A percentile compares a stretch with the other conserved stretches of the same genome.
Evolutionary conservation across 2,888 invertebrate genomes (phyloP).

Genomic region (Andrena camellia): DNA sequence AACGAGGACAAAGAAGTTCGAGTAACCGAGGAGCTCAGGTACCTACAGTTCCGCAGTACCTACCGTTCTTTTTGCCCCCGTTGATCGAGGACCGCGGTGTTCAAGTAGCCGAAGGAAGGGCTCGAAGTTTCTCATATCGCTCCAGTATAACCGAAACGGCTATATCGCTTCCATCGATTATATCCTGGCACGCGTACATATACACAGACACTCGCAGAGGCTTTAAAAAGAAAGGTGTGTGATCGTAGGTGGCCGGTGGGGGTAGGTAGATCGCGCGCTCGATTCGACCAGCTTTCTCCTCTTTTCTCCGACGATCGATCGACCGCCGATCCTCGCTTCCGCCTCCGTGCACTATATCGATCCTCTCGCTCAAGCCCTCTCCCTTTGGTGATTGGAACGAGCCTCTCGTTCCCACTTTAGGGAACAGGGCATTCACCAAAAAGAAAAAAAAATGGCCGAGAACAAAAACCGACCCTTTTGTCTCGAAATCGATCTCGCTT

Average conservation of each 20-base stretch:
- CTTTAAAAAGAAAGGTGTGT: conserved; percentile 60
- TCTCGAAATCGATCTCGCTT: conserved; percentile 50
- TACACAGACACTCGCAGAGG: conserved; percentile 58
- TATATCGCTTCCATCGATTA: conserved; percentile 12
- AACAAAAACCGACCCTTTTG: conserved; percentile 41
- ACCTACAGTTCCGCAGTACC: conserved; percentile 6
- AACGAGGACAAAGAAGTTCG: no score
- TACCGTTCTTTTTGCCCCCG: no score
- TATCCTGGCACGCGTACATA: conserved; percentile 3
- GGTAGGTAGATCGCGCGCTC: conserved; percentile 61
- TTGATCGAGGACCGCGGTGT: no score
- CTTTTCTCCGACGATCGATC: conserved; percentile 54
- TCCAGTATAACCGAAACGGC: not conserved
- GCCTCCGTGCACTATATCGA: conserved; percentile 64
- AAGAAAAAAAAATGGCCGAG: conserved; percentile 38
- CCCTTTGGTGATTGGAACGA: conserved; percentile 34
- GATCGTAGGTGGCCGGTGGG: conserved; percentile 64
- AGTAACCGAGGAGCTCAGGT: no score
- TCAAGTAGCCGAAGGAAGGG: not conserved
- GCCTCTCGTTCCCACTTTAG: conserved; percentile 28
- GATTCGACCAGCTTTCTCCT: conserved; percentile 57
- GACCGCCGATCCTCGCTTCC: conserved; percentile 57
- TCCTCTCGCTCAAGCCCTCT: conserved; percentile 68
- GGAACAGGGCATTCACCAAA: conserved; percentile 52
- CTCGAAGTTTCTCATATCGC: not conserved